A percentile compares a stretch with the other conserved stretches of the same genome.
Evolutionary conservation across 2,113 vertebrate species (phyloP).

Genomic region (Physeter macrocephalus): DNA sequence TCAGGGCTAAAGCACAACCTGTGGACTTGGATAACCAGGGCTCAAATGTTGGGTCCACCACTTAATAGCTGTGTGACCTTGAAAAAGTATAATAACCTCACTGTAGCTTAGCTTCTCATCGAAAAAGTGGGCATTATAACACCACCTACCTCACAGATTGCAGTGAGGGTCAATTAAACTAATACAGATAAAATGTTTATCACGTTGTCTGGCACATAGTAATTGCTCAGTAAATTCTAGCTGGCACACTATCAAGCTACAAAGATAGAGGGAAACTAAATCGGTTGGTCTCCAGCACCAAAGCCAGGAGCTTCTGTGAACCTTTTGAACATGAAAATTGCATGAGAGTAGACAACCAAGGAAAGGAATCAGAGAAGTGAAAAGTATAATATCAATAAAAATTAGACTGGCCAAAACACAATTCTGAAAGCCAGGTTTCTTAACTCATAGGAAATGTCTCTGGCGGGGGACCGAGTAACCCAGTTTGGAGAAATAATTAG

Average conservation of each 20-base stretch:
- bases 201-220: neutral
- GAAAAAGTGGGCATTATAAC: neutral
- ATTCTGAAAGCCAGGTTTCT: neutral
- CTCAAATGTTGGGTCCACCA: neutral
- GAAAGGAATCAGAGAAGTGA: neutral
- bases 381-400: neutral
- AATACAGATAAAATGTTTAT: neutral
- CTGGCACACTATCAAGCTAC: neutral
- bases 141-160: neutral
- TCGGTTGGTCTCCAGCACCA: neutral
- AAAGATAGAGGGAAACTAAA: neutral
- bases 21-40: neutral
- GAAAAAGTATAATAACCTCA: neutral
- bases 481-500: conserved; percentile 17
- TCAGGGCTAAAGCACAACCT: neutral
- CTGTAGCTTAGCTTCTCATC: neutral
- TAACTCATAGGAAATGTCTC: conserved; percentile 16
- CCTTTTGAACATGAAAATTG: neutral
- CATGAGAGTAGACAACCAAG: neutral
- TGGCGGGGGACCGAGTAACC: neutral
- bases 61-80: neutral
- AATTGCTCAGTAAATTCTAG: neutral
- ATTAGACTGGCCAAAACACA: neutral
- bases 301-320: neutral
- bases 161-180: neutral